Evolutionary conservation across 2,797 vertebrate genomes (phyloP).

Genomic region (Chrysocyon brachyurus): DNA sequence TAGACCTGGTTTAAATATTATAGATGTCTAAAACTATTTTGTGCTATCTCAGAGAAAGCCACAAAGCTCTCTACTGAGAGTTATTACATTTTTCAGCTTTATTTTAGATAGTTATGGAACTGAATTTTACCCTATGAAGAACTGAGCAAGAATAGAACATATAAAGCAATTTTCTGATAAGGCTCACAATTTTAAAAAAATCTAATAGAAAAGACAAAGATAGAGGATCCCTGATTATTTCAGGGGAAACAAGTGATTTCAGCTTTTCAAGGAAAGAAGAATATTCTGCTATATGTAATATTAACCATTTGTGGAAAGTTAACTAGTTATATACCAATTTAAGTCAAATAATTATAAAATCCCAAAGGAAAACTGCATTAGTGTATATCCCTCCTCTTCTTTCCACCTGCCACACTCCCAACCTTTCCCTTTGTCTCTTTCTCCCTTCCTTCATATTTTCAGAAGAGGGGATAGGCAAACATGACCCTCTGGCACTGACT

Average conservation of each 20-base stretch:
- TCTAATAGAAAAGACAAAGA: neutral
- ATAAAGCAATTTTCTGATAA: conserved; percentile 21
- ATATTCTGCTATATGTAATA: neutral
- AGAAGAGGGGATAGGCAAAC: neutral
- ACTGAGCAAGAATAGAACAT: neutral
- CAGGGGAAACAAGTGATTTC: neutral
- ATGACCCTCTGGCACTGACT: fast-evolving
- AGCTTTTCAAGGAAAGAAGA: conserved; percentile 6
- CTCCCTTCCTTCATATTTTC: neutral
- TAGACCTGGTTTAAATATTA: neutral
- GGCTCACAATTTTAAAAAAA: neutral
- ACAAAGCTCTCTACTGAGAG: neutral
- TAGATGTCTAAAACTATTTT: neutral
- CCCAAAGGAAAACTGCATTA: neutral
- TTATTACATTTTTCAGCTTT: conserved; percentile 25
- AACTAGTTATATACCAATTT: neutral
- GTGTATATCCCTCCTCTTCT: neutral
- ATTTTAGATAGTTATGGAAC: neutral
- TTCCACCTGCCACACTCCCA: neutral
- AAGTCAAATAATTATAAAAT: neutral
- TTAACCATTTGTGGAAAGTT: neutral
- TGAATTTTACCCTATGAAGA: neutral
- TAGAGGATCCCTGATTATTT: neutral
- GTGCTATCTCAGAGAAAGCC: neutral
- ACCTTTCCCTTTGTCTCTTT: neutral